Percentiles rank a stretch among this genome's conserved stretches.
phyloP scores from a whole-genome alignment of 1,140 invertebrate species.

The Drosophila pallidifrons region DNA sequence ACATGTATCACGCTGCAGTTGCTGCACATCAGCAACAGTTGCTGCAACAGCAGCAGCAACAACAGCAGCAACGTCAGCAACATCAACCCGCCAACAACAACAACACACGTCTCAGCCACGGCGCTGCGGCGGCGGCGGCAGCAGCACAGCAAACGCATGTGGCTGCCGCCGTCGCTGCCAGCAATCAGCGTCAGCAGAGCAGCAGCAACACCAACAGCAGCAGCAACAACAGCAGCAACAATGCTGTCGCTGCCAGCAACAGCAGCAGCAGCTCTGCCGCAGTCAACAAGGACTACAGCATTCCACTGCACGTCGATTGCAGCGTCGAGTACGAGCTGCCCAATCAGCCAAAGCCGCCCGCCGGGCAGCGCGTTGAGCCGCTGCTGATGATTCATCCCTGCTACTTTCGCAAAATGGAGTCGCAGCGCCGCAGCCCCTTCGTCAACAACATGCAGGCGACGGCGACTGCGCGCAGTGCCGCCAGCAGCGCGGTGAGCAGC shows the following conservation, averaged over 20 bases:
- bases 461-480: conserved; percentile 53
- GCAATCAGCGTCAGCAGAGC: conserved; percentile 62
- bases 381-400: conserved; percentile 94
- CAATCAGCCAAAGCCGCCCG: conserved; percentile 92
- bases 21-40: conserved; percentile 75
- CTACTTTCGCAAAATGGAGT: conserved; percentile 92
- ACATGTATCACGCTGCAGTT: conserved; percentile 69
- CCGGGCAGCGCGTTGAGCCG: conserved; percentile 90
- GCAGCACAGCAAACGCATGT: conserved; percentile 56
- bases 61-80: conserved; percentile 42
- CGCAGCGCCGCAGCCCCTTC: conserved; percentile 90
- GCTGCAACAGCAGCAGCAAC: conserved; percentile 66
- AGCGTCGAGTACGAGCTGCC: conserved; percentile 94
- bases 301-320: conserved; percentile 92
- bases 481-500: conserved; percentile 64
- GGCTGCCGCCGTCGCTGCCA: conserved; percentile 57
- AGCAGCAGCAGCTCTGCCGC: conserved; percentile 32
- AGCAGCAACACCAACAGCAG: conserved; percentile 53
- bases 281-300: conserved; percentile 89
- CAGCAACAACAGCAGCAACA: conserved; percentile 40
- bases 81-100: conserved; percentile 57
- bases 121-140: conserved; percentile 50
- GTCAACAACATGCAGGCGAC: conserved; percentile 88
- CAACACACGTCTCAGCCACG: conserved; percentile 55
- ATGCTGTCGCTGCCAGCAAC: conserved; percentile 21